Base-by-base conservation (phyloP, 2,113 vertebrate genomes). In the Haemorhous mexicanus region DNA sequence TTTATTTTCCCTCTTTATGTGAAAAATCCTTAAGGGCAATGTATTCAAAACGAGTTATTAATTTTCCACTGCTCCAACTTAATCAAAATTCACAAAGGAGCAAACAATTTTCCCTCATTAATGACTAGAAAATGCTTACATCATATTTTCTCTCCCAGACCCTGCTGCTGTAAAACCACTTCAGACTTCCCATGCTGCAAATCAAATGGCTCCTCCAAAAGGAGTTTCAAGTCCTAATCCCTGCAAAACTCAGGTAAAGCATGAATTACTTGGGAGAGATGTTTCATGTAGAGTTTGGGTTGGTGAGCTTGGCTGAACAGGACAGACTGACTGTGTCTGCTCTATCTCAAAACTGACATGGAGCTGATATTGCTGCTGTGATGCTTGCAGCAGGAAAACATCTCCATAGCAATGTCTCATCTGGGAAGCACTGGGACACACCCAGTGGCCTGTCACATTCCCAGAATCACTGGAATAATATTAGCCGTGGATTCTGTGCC, bases 211-310 rank as follows among this genome's bases (percentile, higher is more conserved):
- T 92, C 68, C 89, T 80, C 91, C 1, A 28, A 93, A 84, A 59
- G 37, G 49, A 28, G 39, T 52, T 78, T 55, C 30, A 7, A 32
- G 32, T 37, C 27, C 32, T 15, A 73, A 21, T 11, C 2, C 76
- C 49, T 84, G 50, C 59, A 95, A 92, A 81, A 90, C 26, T 53
- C 91, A 97, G 96, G 96, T 96, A 79, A 64, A 27, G 17, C 5
- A 44, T 16, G 7, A 46, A 5, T 53, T 52, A 7, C 39, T 61
- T 62, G 61, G 13, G 11, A 12, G 27, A 68, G 63, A 10, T 17
- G 12, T 10, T 20, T 91, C 18, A 0, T 3, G 3, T 5, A 4
- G 32, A 32, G 11, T 41, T 69, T 33, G 15, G 46, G 9, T 5
- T n/a, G 44, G 8, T 43, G 26, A 47, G 23, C 23, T 30, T 79